phyloP scores from a whole-genome alignment of 2,888 invertebrate genomes.

The Scaptomyza polygonia region DNA sequence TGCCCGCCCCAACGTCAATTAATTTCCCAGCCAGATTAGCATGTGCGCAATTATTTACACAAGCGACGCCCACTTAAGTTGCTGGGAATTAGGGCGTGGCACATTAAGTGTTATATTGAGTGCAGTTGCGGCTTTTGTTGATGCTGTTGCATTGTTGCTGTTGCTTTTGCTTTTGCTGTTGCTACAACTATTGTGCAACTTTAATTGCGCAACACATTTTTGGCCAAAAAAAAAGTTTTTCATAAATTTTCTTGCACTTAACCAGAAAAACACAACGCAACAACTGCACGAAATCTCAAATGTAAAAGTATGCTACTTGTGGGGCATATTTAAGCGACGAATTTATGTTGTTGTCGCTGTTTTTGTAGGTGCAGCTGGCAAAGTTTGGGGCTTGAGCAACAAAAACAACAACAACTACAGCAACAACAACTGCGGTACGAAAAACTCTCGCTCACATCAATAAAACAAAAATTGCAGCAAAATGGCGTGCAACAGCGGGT shows the following conservation, averaged over 20 bases:
- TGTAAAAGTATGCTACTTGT: slow-evolving; percentile 70
- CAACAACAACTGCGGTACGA: slow-evolving; percentile 35
- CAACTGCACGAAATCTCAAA: slow-evolving; percentile 51
- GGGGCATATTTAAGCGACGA: slow-evolving; percentile 48
- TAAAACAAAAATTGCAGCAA: slow-evolving; percentile 69
- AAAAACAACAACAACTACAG: slow-evolving; percentile 31
- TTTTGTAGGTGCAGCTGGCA: slow-evolving; percentile 45
- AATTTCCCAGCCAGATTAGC: slow-evolving; percentile 8
- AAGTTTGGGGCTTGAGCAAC: slow-evolving; percentile 48
- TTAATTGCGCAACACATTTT: slow-evolving; percentile 62
- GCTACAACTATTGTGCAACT: slow-evolving; percentile 35
- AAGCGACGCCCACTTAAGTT: slow-evolving; percentile 19
- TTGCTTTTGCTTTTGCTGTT: slow-evolving; percentile 12
- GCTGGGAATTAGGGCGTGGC: slow-evolving; percentile 23
- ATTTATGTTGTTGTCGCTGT: slow-evolving; percentile 29
- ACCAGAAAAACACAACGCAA: slow-evolving; percentile 36
- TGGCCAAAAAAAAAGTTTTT: slow-evolving; percentile 59
- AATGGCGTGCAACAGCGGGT: slow-evolving; percentile 46
- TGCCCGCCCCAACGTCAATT: neutral
- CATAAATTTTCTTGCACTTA: slow-evolving; percentile 72
- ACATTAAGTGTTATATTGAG: slow-evolving; percentile 24
- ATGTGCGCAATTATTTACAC: slow-evolving; percentile 25
- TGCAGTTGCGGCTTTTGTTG: slow-evolving; percentile 15
- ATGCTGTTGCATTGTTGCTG: slow-evolving; percentile 11
- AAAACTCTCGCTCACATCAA: slow-evolving; percentile 59